Percentiles rank a stretch among this genome's conserved stretches.
phyloP scores from a whole-genome alignment of 2,113 vertebrate species.

The Odontesthes bonariensis region DNA sequence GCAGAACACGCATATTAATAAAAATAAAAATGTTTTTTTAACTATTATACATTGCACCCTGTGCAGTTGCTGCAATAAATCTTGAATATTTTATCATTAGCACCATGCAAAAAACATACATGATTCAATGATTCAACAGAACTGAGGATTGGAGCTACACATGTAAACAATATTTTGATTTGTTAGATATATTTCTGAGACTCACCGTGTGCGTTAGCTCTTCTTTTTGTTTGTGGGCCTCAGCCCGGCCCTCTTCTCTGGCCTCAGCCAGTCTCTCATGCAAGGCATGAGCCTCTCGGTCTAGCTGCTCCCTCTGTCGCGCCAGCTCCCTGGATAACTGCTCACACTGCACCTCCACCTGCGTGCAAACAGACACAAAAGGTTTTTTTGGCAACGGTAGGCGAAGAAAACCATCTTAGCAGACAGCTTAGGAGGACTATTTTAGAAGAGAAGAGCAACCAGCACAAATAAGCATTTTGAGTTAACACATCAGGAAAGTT shows the following conservation, averaged over 20 bases:
- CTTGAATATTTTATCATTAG: too few species aligned
- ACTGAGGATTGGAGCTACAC: background rate
- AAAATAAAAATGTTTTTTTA: background rate
- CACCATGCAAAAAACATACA: background rate
- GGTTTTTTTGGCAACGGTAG: background rate
- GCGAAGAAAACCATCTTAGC: background rate
- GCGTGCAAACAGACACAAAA: slow-evolving; percentile 17
- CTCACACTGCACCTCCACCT: slow-evolving; percentile 90
- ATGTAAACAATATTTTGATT: background rate
- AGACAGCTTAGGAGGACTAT: background rate
- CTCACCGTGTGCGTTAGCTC: slow-evolving; percentile 83
- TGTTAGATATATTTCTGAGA: slow-evolving; percentile 1
- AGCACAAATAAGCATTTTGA: background rate
- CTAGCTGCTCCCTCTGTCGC: slow-evolving; percentile 84
- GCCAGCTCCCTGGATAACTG: slow-evolving; percentile 88
- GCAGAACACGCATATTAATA: slow-evolving; percentile 12
- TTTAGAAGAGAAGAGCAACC: background rate
- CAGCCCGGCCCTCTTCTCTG: slow-evolving; percentile 81
- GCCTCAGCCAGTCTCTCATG: slow-evolving; percentile 84
- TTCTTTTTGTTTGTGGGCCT: slow-evolving; percentile 86
- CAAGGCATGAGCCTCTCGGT: slow-evolving; percentile 83
- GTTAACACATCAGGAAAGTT: background rate
- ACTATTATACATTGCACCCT: too few species aligned
- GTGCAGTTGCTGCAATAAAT: too few species aligned
- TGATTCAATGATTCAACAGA: background rate